These are phyloP conservation scores for Cardinalis cardinalis DNA, from an alignment of 2,113 vertebrate genomes.

Conservation along the genomic window DNA sequence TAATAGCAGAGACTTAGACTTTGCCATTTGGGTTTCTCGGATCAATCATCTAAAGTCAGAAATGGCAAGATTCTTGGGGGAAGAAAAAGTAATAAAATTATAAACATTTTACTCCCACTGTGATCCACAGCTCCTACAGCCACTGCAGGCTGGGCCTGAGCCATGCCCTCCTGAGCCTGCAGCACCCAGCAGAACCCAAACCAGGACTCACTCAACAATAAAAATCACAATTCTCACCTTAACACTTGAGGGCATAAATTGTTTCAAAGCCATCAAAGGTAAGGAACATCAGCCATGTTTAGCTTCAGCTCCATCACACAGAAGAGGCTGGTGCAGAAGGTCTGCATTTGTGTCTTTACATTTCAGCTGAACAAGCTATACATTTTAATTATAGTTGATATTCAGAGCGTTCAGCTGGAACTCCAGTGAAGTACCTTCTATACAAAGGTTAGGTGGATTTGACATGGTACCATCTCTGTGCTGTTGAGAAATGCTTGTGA, in stretches of 20 bases:
- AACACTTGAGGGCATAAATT: not conserved
- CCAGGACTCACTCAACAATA: not conserved
- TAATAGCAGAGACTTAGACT: slow-evolving; percentile 77
- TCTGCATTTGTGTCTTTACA: not conserved
- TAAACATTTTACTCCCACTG: slow-evolving; percentile 26
- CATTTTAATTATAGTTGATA: slow-evolving; percentile 4
- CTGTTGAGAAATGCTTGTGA: not conserved
- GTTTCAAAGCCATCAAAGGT: not conserved
- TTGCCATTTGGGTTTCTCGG: slow-evolving; percentile 72
- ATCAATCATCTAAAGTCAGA: slow-evolving; percentile 76
- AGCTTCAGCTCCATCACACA: not conserved
- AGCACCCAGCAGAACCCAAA: not conserved
- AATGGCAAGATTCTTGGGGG: slow-evolving; percentile 62
- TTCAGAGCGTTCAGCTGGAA: not conserved
- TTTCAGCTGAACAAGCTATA: not conserved
- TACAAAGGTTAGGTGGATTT: not conserved
- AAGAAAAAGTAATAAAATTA: slow-evolving; percentile 39
- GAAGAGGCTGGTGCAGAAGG: not conserved
- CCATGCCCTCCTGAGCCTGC: not conserved
- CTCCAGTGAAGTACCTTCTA: not conserved
- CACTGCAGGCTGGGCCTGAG: not conserved
- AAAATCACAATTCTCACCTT: not conserved
- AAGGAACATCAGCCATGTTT: not conserved
- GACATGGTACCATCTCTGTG: not conserved
- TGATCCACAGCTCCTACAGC: not conserved